Conservation (phyloP, 2,888 invertebrate species). For the Polydrusus cervinus region DNA sequence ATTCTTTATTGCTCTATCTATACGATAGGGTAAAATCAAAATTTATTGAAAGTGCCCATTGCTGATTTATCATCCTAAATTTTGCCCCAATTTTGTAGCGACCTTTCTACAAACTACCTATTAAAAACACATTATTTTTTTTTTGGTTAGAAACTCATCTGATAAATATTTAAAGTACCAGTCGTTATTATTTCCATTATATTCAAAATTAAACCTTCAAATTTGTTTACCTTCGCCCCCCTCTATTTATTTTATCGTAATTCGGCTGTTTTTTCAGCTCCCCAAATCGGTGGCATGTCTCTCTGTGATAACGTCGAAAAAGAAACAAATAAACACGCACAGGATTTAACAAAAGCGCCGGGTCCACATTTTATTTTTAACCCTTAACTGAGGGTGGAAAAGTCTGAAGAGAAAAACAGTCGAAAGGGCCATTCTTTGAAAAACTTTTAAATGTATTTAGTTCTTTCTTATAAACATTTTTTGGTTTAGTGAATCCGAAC, state of each 20-base stretch:
- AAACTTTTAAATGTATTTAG: background rate
- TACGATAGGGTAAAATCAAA: too few species aligned
- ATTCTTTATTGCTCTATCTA: too few species aligned
- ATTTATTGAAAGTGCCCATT: too few species aligned
- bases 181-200: conserved; percentile 10
- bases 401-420: background rate
- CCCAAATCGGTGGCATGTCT: conserved; percentile 41
- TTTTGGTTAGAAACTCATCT: background rate
- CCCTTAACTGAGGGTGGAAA: conserved; percentile 13
- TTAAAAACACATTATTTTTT: background rate
- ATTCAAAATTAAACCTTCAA: conserved; percentile 30
- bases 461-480: too few species aligned
- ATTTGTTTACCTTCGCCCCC: conserved; percentile 31
- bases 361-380: conserved; percentile 35
- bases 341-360: conserved; percentile 12
- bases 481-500: too few species aligned
- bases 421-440: background rate
- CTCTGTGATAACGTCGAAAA: conserved; percentile 42
- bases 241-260: conserved; percentile 41
- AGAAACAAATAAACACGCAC: conserved; percentile 45
- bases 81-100: too few species aligned
- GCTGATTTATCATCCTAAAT: too few species aligned
- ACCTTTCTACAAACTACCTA: background rate
- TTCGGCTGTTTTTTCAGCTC: conserved; percentile 36
- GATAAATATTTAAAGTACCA: conserved; percentile 13